Percentiles rank a stretch among this genome's conserved stretches.
These are phyloP conservation scores for Ennomos quercinarius DNA, from an alignment of 2,888 invertebrate species.

Conservation along the genomic window DNA sequence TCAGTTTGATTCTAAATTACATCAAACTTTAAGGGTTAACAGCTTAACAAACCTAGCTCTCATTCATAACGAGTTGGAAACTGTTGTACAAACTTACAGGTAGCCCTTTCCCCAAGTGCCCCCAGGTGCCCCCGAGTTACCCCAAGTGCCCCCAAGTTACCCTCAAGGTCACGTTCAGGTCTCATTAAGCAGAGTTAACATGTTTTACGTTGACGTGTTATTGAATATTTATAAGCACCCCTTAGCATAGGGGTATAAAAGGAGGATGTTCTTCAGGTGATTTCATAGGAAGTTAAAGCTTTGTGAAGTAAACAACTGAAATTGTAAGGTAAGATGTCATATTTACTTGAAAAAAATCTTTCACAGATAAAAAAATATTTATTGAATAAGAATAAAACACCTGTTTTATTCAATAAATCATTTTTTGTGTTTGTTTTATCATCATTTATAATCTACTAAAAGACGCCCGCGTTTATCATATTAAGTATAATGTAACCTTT, in stretches of 20 bases:
- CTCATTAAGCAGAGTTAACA: slow-evolving; percentile 34
- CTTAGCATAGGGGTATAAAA: slow-evolving; percentile 57
- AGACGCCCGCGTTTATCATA: too few relatives aligned
- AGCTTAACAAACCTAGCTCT: slow-evolving; percentile 21
- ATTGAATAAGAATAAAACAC: too few relatives aligned
- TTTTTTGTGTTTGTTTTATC: too few relatives aligned
- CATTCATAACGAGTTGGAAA: slow-evolving; percentile 15
- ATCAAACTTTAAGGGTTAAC: slow-evolving; percentile 18
- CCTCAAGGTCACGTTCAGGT: slow-evolving; percentile 29
- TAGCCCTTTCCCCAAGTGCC: slow-evolving; percentile 1
- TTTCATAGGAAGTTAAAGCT: slow-evolving; percentile 47
- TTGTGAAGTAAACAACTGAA: slow-evolving; percentile 34
- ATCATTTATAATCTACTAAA: too few relatives aligned
- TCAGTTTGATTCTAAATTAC: slow-evolving; percentile 24
- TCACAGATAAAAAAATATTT: too few relatives aligned
- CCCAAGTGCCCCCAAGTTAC: neutral
- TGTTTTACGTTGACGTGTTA: slow-evolving; percentile 48
- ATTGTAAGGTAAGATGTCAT: slow-evolving; percentile 37
- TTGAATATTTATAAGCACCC: slow-evolving; percentile 64
- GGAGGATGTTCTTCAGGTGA: slow-evolving; percentile 37
- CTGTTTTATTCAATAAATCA: too few relatives aligned
- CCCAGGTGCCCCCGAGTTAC: slow-evolving; percentile 2
- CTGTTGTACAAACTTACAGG: slow-evolving; percentile 8
- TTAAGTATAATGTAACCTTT: too few relatives aligned
- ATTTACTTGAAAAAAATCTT: neutral